Evolutionary conservation across 2,888 invertebrate species (phyloP).

Genomic region (Diadegma fenestrale): DNA sequence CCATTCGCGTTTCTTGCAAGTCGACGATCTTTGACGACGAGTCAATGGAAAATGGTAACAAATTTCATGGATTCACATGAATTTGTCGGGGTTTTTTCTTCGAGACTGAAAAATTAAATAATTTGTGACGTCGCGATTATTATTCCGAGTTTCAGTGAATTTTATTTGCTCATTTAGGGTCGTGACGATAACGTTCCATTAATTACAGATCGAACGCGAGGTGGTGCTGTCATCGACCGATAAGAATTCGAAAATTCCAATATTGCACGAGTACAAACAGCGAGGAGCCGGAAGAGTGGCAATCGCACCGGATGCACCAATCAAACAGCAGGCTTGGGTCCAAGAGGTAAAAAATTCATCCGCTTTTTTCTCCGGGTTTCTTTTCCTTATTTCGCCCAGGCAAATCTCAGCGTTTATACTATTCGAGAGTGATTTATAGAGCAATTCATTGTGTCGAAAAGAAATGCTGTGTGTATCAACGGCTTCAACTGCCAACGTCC

Average conservation of each 20-base stretch:
- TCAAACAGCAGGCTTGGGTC: conserved; percentile 91
- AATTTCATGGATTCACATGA: too few relatives aligned
- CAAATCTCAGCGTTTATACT: conserved; percentile 8
- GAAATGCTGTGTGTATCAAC: conserved; percentile 24
- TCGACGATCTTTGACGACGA: too few relatives aligned
- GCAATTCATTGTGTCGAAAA: conserved; percentile 50
- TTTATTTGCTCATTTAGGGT: neutral
- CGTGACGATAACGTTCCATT: neutral
- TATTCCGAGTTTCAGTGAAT: neutral
- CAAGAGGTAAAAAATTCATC: conserved; percentile 82
- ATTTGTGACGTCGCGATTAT: neutral
- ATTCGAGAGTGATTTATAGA: conserved; percentile 42
- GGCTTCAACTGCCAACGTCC: conserved; percentile 31
- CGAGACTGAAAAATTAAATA: neutral
- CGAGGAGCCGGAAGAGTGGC: conserved; percentile 86
- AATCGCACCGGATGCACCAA: conserved; percentile 91
- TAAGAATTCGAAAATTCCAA: conserved; percentile 92
- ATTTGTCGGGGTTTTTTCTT: too few relatives aligned
- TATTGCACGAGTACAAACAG: conserved; percentile 90
- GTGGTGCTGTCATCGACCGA: conserved; percentile 91
- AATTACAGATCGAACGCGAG: conserved; percentile 91
- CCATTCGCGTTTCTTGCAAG: neutral
- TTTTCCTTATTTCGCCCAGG: neutral
- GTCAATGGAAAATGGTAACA: too few relatives aligned
- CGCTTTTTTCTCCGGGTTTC: neutral